These are phyloP conservation scores for Acanthopagrus latus DNA, from an alignment of 2,797 vertebrate genomes.

Conservation along the genomic window DNA sequence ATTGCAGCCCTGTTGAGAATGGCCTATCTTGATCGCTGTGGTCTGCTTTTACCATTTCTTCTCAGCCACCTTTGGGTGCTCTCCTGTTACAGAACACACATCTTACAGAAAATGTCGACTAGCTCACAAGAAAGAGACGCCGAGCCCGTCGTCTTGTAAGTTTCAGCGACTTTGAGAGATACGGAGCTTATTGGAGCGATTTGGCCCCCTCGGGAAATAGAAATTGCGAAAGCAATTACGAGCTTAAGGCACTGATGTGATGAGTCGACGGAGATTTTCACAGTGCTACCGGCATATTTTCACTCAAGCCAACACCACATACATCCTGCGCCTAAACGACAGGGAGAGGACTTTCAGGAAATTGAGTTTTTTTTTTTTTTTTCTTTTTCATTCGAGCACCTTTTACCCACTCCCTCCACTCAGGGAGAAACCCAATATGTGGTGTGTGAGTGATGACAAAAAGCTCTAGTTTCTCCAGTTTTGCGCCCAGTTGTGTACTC, in stretches of 20 bases:
- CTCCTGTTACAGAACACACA: slow-evolving; percentile 64
- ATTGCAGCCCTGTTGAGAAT: slow-evolving; percentile 39
- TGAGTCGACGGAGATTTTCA: slow-evolving; percentile 76
- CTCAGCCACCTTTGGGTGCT: slow-evolving; percentile 44
- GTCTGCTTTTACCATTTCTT: slow-evolving; percentile 62
- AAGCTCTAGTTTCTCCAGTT: slow-evolving; percentile 24
- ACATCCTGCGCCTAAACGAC: slow-evolving; percentile 68
- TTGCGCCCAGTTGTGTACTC: slow-evolving; percentile 31
- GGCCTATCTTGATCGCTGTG: slow-evolving; percentile 22
- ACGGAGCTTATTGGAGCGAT: slow-evolving; percentile 40
- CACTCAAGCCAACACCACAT: slow-evolving; percentile 76
- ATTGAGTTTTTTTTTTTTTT: slow-evolving; percentile 72
- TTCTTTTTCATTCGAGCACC: slow-evolving; percentile 57
- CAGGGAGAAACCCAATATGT: slow-evolving; percentile 52
- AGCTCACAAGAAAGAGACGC: slow-evolving; percentile 47
- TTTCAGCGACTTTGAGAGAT: slow-evolving; percentile 58
- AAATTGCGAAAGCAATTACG: slow-evolving; percentile 71
- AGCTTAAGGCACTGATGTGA: slow-evolving; percentile 71
- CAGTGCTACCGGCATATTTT: slow-evolving; percentile 68
- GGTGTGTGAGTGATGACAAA: slow-evolving; percentile 41
- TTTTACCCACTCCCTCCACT: slow-evolving; percentile 55
- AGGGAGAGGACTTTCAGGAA: slow-evolving; percentile 75
- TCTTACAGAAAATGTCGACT: slow-evolving; percentile 46
- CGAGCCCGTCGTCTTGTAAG: slow-evolving; percentile 35
- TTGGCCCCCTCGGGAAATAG: slow-evolving; percentile 53